Evolutionary conservation across 35 echinoderm and acorn worm genomes (phyloP), one percentile per base, ranked within the genome.

Genomic region (Lytechinus variegatus): DNA sequence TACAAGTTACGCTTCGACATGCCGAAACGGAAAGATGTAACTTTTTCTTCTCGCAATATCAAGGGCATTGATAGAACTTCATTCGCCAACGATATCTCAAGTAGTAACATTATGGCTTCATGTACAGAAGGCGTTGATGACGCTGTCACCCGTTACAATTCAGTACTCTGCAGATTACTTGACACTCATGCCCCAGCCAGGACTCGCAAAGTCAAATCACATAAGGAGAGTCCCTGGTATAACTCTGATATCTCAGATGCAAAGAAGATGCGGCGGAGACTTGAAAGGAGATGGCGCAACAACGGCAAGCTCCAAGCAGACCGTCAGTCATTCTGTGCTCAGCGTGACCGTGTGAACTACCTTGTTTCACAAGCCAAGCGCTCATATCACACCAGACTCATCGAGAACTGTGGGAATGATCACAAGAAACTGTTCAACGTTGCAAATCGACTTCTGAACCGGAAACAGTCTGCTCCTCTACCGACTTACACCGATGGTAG

Each of bases 11-110:
- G 28, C 13, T 89, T 89, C 52, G 28, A 89, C 87, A 89, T 44
- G 87, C 87, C 87, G 27, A 89, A 89, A 89, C 87, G 27, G 28
- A 89, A 89, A 89, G 28, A 21, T 89, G 87, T 10, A 28, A 89
- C 87, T 89, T 89, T 33, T 29, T 89, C 52, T 9, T 89, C 87
- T 89, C 87, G 28, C 19, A 89, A 89, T 53, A 89, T 89, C 9
- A 89, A 89, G 87, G 87, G 87, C 87, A 52, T 89, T 19, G 51
- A 33, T 29, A 89, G n/a, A 29, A 89, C n/a, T 53, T 28, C 10
- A 44, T 89, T 89, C 24, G n/a, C 1, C 87, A 89, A 89, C 27
- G 87, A 89, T 53, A 19, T 89, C 51, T 29, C n/a, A 12, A 89
- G 24, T 29, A 53, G 87, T 7, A 89, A 19, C 87, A 89, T 89